These are phyloP conservation scores for Calvadosia cruxmelitensis DNA, from an alignment of 30 jellyfish, hydroid and myxozoan genomes.

Conservation along the genomic window DNA sequence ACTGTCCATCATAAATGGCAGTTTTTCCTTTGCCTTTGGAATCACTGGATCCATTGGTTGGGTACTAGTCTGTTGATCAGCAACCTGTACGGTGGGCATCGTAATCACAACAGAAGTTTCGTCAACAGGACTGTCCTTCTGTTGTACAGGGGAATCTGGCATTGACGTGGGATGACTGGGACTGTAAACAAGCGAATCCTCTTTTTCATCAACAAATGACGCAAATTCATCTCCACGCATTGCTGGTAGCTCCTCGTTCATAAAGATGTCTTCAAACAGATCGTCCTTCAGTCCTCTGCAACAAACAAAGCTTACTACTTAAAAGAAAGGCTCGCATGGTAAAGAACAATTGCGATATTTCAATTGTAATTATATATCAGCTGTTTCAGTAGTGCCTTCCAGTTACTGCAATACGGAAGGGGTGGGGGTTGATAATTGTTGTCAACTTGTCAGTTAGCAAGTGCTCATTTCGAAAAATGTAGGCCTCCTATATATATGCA, in stretches of 20 bases:
- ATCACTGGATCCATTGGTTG: neutral
- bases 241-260: slow-evolving; percentile 33
- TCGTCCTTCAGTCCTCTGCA: slow-evolving; percentile 49
- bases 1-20: neutral
- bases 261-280: slow-evolving; percentile 62
- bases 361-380: no score
- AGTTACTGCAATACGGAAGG: no score
- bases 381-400: no score
- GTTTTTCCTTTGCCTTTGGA: neutral
- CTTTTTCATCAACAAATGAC: slow-evolving; percentile 12
- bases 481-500: no score
- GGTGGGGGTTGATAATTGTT: no score
- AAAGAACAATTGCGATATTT: no score
- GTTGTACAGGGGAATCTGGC: neutral
- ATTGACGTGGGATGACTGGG: neutral
- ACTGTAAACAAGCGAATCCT: neutral
- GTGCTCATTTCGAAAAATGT: no score
- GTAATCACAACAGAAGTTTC: neutral
- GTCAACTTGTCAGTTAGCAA: no score
- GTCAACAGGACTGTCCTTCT: neutral
- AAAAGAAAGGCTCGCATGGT: neutral
- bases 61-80: no score
- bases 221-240: slow-evolving; percentile 34
- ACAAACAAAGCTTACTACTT: no score
- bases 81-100: neutral